Evolutionary conservation across 2,113 vertebrate species (phyloP), one percentile per base, ranked within the genome.

Genomic region (Salvelinus namaycush): DNA sequence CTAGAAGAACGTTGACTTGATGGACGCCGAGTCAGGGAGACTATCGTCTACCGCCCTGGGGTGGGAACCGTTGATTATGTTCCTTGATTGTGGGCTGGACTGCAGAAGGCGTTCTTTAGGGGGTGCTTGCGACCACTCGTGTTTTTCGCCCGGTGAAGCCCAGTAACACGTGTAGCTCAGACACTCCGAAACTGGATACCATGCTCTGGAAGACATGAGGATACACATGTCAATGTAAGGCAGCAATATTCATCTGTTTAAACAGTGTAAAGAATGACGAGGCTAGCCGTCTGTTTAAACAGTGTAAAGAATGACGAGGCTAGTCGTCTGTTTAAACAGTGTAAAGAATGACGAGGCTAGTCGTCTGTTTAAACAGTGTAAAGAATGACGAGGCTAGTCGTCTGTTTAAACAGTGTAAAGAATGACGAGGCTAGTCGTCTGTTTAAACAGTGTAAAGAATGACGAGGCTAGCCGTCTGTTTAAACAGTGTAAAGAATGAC

Each of bases 181-280:
- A 96, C 82, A 96, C 94, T 29, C 95, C 93, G 90, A 97, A 97
- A 91, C 94, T 95, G 83, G 95, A 96, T 90, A 97, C 86, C 95
- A 96, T 96, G 92, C 93, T 96, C 95, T 96, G 84, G 76, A 84
- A 79, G 60, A 75, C 14, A 27, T 20, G 18, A 75, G 14, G 77
- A n/a, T 20, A 69, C 49, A 51, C 29, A 13, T 1, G 49, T 18
- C 49, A 9, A 79, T 20, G 60, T 57, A 66, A 64, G 49, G 48
- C 5, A 73, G 4, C 3, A 68, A 70, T 11, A 26, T 66, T 14
- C 1, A 29, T 54, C 13, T 18, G 16, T 54, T 44, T 44, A 0
- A 11, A 44, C 31, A 5, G 31, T 5, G 29, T 31, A 31, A 31
- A 0, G 31, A 31, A 31, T 5, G 31, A 31, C 5, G 5, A 31